Evolutionary conservation across 2,113 vertebrate genomes (phyloP).

Genomic region (Phalacrocorax pelagicus): DNA sequence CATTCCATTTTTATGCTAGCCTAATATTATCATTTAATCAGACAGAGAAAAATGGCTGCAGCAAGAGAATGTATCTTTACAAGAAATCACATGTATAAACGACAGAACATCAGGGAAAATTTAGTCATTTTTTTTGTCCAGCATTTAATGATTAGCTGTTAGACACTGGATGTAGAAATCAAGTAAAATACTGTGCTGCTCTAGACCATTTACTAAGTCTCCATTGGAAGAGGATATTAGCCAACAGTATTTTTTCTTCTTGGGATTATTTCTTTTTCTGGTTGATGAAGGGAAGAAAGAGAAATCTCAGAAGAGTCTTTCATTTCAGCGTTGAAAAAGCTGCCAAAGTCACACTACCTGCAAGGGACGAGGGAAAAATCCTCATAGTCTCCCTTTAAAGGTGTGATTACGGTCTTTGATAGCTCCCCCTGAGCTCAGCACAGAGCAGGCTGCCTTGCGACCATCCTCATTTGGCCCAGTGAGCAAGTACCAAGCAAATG

Average conservation of each 20-base stretch:
- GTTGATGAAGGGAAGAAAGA: background rate
- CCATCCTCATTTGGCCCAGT: background rate
- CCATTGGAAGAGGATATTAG: background rate
- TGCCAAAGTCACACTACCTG: background rate
- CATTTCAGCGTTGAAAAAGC: background rate
- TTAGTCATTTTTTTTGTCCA: background rate
- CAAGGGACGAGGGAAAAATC: background rate
- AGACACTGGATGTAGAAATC: background rate
- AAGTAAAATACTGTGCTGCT: background rate
- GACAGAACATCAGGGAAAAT: background rate
- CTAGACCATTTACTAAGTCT: background rate
- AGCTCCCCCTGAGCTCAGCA: background rate
- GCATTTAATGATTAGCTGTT: background rate
- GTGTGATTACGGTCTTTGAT: rapidly evolving
- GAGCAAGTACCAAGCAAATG: background rate
- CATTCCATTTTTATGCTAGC: background rate
- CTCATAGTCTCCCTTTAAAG: background rate
- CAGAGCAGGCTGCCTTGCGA: background rate
- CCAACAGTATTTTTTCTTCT: background rate
- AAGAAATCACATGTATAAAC: background rate
- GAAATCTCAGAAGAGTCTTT: background rate
- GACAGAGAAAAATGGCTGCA: background rate
- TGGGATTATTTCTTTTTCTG: background rate
- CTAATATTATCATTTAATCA: background rate
- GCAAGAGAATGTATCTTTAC: background rate